A percentile compares a stretch with the other conserved stretches of the same genome.
These are phyloP conservation scores for Schizotus pectinicornis DNA, from an alignment of 2,888 invertebrate species.

Conservation along the genomic window DNA sequence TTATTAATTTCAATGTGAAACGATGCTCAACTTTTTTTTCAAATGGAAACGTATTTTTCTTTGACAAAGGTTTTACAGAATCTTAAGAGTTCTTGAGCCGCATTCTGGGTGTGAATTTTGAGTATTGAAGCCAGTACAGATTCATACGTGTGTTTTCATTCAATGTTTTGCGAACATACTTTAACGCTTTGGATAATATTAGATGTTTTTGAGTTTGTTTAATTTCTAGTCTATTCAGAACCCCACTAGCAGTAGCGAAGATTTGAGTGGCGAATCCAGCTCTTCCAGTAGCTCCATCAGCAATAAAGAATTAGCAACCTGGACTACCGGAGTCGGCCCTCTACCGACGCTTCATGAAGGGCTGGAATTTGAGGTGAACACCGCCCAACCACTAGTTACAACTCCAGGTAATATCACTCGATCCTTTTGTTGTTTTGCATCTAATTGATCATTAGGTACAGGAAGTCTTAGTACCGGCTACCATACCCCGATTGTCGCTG, in stretches of 20 bases:
- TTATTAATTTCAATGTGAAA: too few relatives aligned
- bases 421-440: slow-evolving; percentile 7
- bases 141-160: too few relatives aligned
- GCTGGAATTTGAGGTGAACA: slow-evolving; percentile 67
- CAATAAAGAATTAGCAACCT: slow-evolving; percentile 51
- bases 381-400: slow-evolving; percentile 46
- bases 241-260: slow-evolving; percentile 47
- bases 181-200: too few relatives aligned
- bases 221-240: slow-evolving; percentile 52
- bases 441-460: slow-evolving; percentile 38
- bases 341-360: slow-evolving; percentile 90
- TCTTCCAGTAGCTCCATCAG: slow-evolving; percentile 54
- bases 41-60: too few relatives aligned
- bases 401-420: slow-evolving; percentile 47
- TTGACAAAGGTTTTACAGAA: too few relatives aligned
- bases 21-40: too few relatives aligned
- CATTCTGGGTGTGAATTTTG: too few relatives aligned
- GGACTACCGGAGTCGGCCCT: slow-evolving; percentile 54
- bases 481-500: slow-evolving; percentile 55
- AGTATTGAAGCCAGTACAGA: too few relatives aligned
- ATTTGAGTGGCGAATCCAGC: slow-evolving; percentile 52
- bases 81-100: too few relatives aligned
- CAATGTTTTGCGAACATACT: too few relatives aligned
- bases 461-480: slow-evolving; percentile 59
- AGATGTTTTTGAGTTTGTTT: slow-evolving; percentile 1